Conservation (phyloP, 2,888 invertebrate genomes). For the Colletes collaris region DNA sequence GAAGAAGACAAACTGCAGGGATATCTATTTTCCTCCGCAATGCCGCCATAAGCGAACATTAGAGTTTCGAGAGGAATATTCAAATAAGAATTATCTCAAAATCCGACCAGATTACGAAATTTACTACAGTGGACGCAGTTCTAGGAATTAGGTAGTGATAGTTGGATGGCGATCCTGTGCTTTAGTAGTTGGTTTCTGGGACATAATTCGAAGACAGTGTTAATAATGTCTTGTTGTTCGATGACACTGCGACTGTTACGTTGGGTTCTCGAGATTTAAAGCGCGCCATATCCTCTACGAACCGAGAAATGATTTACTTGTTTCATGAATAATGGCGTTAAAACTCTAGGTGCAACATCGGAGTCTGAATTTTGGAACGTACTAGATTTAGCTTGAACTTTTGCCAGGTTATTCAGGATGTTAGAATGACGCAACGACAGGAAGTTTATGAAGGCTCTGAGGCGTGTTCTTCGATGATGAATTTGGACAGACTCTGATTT, state of each 20-base stretch:
- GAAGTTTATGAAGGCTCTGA: constrained; percentile 9
- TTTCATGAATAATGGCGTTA: background rate
- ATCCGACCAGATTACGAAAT: too few relatives aligned
- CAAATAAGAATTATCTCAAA: too few relatives aligned
- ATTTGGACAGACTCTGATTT: background rate
- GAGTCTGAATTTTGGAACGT: constrained; percentile 10
- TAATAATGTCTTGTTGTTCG: too few relatives aligned
- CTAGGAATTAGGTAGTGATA: too few relatives aligned
- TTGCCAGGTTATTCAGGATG: constrained; percentile 34
- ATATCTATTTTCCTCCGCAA: too few relatives aligned
- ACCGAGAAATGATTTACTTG: constrained; percentile 2
- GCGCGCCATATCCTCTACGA: background rate
- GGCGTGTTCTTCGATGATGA: background rate
- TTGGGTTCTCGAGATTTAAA: background rate
- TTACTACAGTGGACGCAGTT: too few relatives aligned
- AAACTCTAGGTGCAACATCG: background rate
- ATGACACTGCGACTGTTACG: background rate
- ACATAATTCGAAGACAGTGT: too few relatives aligned
- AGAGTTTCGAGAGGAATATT: too few relatives aligned
- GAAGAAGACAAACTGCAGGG: too few relatives aligned
- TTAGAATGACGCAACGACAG: constrained; percentile 5
- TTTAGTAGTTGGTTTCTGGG: too few relatives aligned
- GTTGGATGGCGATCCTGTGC: too few relatives aligned
- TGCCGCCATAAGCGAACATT: too few relatives aligned
- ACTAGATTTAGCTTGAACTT: constrained; percentile 34